phyloP scores from a whole-genome alignment of 2,888 invertebrate genomes.

The Andricus quercusramuli region DNA sequence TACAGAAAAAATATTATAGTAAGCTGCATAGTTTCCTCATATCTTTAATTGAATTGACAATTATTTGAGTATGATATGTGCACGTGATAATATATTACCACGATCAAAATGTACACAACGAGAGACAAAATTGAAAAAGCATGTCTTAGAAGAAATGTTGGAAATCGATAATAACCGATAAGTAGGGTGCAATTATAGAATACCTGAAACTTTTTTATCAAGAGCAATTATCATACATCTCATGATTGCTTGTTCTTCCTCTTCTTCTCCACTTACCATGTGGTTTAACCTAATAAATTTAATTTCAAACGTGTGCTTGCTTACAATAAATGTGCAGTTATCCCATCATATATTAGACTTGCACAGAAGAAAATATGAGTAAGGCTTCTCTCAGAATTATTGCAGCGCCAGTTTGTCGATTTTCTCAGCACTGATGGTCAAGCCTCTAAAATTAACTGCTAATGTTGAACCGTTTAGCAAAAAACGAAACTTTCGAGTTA shows the following conservation, averaged over 20 bases:
- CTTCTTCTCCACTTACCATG: constrained; percentile 16
- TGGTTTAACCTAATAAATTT: constrained; percentile 38
- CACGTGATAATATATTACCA: not conserved
- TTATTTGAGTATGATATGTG: not conserved
- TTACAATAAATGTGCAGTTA: constrained; percentile 37
- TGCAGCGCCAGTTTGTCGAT: constrained; percentile 23
- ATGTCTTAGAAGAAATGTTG: not conserved
- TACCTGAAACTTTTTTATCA: constrained; percentile 14
- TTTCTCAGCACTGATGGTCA: constrained; percentile 10
- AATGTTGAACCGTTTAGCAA: not conserved
- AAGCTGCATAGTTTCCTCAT: not conserved
- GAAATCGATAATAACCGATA: constrained; percentile 1
- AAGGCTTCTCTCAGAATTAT: constrained; percentile 19
- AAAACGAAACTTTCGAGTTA: not conserved
- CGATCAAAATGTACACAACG: not conserved
- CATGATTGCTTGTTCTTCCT: constrained; percentile 4
- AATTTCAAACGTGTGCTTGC: constrained; percentile 30
- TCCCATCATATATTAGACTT: constrained; percentile 23
- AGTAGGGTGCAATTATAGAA: constrained; percentile 12
- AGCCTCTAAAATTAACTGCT: constrained; percentile 20
- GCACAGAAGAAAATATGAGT: constrained; percentile 5
- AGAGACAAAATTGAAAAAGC: not conserved
- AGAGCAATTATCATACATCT: constrained; percentile 24
- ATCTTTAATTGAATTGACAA: not conserved
- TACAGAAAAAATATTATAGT: not conserved